phyloP scores from a whole-genome alignment of 1,140 invertebrate genomes.

The Coptotermes formosanus region DNA sequence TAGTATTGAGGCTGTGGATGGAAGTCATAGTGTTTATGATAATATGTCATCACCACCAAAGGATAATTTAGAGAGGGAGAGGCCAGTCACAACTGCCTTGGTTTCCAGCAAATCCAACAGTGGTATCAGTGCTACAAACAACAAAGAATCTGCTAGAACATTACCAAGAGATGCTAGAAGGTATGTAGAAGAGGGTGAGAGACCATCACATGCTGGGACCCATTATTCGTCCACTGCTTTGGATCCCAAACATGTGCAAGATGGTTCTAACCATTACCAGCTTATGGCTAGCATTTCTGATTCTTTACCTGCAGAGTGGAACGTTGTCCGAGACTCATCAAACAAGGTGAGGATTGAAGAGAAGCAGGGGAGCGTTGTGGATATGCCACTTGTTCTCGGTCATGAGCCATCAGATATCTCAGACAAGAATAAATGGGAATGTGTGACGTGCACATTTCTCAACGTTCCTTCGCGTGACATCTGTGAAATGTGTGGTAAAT shows the following conservation, averaged over 20 bases:
- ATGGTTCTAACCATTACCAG: background rate
- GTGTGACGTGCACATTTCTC: constrained; percentile 68
- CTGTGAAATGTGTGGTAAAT: constrained; percentile 78
- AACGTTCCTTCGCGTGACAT: constrained; percentile 58
- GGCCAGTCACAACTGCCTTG: background rate
- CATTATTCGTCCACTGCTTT: constrained; percentile 22
- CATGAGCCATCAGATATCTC: background rate
- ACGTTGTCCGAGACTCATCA: background rate
- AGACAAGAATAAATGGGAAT: constrained; percentile 57
- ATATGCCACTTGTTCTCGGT: background rate
- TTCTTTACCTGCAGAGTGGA: background rate
- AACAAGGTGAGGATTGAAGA: background rate
- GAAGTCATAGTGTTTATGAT: constrained; percentile 32
- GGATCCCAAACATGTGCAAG: constrained; percentile 18
- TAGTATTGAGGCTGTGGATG: constrained; percentile 17
- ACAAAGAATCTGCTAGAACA: constrained; percentile 7
- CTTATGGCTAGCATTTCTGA: background rate
- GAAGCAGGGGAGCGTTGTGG: background rate
- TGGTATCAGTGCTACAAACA: background rate
- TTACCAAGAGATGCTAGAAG: constrained; percentile 19
- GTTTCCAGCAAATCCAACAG: background rate
- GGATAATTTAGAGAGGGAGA: constrained; percentile 19
- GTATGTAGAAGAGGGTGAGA: background rate
- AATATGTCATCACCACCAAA: constrained; percentile 32
- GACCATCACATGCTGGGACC: background rate